Evolutionary conservation across 2,113 vertebrate genomes (phyloP), one percentile per base, ranked within the genome.

Genomic region (Cryptomyrus ogoouensis): DNA sequence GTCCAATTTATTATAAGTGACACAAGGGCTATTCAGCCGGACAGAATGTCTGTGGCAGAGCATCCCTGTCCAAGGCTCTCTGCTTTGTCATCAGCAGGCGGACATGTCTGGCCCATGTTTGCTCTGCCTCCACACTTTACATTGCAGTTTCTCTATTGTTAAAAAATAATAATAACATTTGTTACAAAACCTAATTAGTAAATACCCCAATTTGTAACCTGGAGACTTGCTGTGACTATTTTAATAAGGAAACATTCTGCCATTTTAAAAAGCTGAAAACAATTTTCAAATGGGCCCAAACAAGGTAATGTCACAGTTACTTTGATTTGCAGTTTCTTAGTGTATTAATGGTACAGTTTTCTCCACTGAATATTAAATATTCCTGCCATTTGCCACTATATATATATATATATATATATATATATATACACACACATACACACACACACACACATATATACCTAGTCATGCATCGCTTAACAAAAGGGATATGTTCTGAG

Each of bases 41-140:
- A 94, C 95, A 94, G 94, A 94, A 95, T 94, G 95, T 93, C 94
- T 94, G 93, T 92, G 93, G 93, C 93, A 83, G 93, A 92, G 93
- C 49, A 92, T 94, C 94, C 93, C 93, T 5, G 49, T 83, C 88
- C 70, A 77, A 89, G 90, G 56, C 88, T 83, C 62, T 90, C 49
- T 31, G 19, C 56, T 87, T 90, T 66, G 56, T 88, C 89, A 90
- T 50, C n/a, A 89, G 50, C 89, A 86, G 12, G 85, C 85, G 24
- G 89, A 88, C 70, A 31, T 83, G 90, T 91, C 92, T 90, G 91
- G 87, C 85, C 90, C 84, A 47, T 92, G 90, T 92, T 91, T 89
- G 89, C 91, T 90, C 74, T 62, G n/a, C 88, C 27, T 90, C 84
- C 47, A 53, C 87, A 74, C 27, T n/a, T 66, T 53, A 74, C 53